These are phyloP conservation scores for Eulemur rubriventer DNA, from an alignment of 2,797 vertebrate species.

Conservation along the genomic window DNA sequence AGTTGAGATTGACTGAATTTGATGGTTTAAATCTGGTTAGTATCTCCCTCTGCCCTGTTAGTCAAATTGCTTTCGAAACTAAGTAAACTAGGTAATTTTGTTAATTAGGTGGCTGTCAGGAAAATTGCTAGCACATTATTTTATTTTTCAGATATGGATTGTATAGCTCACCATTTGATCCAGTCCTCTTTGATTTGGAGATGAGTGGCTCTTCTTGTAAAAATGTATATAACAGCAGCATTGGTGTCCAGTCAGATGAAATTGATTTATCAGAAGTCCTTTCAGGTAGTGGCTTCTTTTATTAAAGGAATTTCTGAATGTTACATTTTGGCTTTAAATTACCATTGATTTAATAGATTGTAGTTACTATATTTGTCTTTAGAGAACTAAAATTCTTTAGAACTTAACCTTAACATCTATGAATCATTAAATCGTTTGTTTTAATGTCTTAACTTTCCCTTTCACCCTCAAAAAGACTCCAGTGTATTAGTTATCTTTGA, in stretches of 20 bases:
- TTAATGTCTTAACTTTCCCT: background rate
- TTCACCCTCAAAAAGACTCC: background rate
- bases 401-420: background rate
- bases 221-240: conserved; percentile 96
- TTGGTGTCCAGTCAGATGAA: conserved; percentile 97
- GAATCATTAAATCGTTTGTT: background rate
- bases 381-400: conserved; percentile 20
- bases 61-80: background rate
- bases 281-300: conserved; percentile 88
- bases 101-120: conserved; percentile 32
- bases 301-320: conserved; percentile 45
- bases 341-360: background rate
- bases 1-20: conserved; percentile 31
- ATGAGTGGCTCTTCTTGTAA: conserved; percentile 98
- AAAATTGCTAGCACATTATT: conserved; percentile 51
- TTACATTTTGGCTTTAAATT: conserved; percentile 29
- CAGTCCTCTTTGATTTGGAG: conserved; percentile 98
- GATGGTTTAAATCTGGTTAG: background rate
- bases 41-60: background rate
- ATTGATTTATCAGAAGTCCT: conserved; percentile 99
- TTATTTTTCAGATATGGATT: conserved; percentile 93
- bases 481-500: background rate
- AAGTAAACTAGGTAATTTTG: conserved; percentile 21
- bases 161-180: conserved; percentile 99
- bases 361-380: background rate